Evolutionary conservation across 1,140 invertebrate genomes (phyloP), one percentile per base, ranked within the genome.

Genomic region (Episyrphus balteatus): DNA sequence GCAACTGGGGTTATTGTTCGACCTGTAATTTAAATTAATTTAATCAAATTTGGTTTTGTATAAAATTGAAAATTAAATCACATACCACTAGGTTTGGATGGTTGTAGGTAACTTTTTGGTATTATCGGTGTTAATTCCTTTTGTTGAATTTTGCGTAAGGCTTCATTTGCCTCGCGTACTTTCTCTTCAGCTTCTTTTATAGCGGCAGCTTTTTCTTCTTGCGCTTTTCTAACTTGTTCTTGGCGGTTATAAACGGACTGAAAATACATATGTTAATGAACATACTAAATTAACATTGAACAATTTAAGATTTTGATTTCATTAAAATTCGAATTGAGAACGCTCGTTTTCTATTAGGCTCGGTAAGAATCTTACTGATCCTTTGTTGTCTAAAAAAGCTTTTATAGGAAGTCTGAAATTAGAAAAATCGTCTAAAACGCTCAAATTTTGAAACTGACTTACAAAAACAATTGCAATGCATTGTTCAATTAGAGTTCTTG

Each of bases 1-100:
- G 74, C 71, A 15, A 79, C 79, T 8, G 79, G 78, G 9, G 78
- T 74, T 39, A 81, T 81, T 54, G 75, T 71, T 14, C 69, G 67
- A 21, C 53, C 63, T 66, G 13, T 3, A 14, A 32, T 17, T 14
- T 26, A 10, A 26, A 26, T 5, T 26, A 8, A 8, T 26, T 5
- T 26, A 8, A 5, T 5, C 3, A 26, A 26, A 26, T 5, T 26
- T 52, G 49, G 47, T 40, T 6, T 57, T 44, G 5, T 44, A 36
- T 21, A 11, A 41, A 12, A 12, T 7, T 17, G 5, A 41, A n/a
- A 15, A n/a, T 39, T 5, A n/a, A 19, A 26, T 33, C 40, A 21
- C 6, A 36, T 37, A 12, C 48, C 34, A 48, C 42, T 30, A 15
- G 32, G 30, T 51, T 42, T 51, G 14, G 51, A 58, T 9, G 59